Conservation (phyloP, 2,797 vertebrate genomes). For the Eidolon dupreanum region DNA sequence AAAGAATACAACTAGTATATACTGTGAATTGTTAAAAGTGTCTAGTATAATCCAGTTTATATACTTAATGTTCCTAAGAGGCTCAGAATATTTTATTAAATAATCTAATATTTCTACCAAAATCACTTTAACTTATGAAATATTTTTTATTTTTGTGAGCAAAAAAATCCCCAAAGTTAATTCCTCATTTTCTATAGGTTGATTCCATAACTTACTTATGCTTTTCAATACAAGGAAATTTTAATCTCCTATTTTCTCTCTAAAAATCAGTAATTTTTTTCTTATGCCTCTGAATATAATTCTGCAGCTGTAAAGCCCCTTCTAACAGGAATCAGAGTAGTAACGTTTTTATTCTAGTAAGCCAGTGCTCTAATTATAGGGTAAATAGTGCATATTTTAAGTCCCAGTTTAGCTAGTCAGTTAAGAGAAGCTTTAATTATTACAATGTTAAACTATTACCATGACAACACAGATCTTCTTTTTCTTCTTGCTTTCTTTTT, state of each 20-base stretch:
- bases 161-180: background rate
- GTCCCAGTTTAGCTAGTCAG: constrained; percentile 87
- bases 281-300: constrained; percentile 29
- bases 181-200: background rate
- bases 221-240: background rate
- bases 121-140: constrained; percentile 31
- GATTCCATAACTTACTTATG: background rate
- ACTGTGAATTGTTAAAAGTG: background rate
- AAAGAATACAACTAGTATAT: background rate
- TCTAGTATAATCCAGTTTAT: background rate
- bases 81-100: constrained; percentile 37
- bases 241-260: background rate
- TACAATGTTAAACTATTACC: constrained; percentile 87
- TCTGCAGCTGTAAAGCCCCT: constrained; percentile 80
- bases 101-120: constrained; percentile 14
- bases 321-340: constrained; percentile 74
- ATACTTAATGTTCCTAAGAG: background rate
- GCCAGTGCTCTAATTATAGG: constrained; percentile 89
- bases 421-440: constrained; percentile 93
- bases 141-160: background rate
- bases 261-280: background rate
- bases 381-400: constrained; percentile 84
- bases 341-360: constrained; percentile 85
- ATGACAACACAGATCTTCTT: constrained; percentile 86
- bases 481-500: constrained; percentile 60